phyloP scores from a whole-genome alignment of 1,140 invertebrate genomes.

The Geopemphigus sp. region DNA sequence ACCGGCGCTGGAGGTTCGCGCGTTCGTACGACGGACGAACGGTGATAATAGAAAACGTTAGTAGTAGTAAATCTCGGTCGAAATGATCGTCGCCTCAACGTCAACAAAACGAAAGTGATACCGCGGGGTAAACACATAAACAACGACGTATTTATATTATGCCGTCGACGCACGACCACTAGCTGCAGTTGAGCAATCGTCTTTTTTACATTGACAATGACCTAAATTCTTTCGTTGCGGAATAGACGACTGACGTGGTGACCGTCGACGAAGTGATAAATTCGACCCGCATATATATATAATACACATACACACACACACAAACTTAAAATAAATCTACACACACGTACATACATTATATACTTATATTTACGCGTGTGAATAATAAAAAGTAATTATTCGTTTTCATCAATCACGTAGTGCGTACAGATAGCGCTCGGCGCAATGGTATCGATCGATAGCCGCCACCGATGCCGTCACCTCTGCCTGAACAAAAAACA shows the following conservation, averaged over 20 bases:
- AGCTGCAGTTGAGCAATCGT: slow-evolving; percentile 9
- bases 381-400: background rate
- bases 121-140: background rate
- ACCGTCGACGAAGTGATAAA: background rate
- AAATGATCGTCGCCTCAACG: background rate
- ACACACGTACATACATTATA: background rate
- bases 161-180: background rate
- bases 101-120: background rate
- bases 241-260: background rate
- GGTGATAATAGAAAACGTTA: too few species aligned
- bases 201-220: slow-evolving; percentile 38
- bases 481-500: slow-evolving; percentile 2
- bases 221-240: slow-evolving; percentile 8
- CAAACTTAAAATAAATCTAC: too few species aligned
- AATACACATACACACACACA: background rate
- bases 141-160: background rate
- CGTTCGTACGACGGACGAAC: too few species aligned
- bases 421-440: slow-evolving; percentile 41
- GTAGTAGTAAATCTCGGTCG: background rate
- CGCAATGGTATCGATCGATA: slow-evolving; percentile 38
- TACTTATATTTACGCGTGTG: background rate
- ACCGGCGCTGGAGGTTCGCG: too few species aligned
- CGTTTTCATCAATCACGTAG: background rate
- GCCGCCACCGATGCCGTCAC: background rate
- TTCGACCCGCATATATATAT: too few species aligned